These are phyloP conservation scores for Desmodus rotundus DNA, from an alignment of 2,113 vertebrate species.

Conservation along the genomic window DNA sequence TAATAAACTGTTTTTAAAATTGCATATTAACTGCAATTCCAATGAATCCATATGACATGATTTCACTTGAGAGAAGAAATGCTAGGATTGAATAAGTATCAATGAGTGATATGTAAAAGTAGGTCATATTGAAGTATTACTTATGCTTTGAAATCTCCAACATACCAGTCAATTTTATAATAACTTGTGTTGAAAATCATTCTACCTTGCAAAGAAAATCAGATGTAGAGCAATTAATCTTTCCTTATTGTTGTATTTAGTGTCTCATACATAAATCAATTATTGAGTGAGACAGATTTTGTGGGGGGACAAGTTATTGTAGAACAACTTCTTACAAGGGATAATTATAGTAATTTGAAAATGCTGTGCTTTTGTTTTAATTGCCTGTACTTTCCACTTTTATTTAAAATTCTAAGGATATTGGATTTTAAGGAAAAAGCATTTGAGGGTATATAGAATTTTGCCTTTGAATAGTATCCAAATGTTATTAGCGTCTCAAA, in stretches of 20 bases:
- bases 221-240: not conserved
- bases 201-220: not conserved
- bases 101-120: not conserved
- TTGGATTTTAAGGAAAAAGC: not conserved
- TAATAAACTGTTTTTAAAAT: not conserved
- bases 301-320: not conserved
- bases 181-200: not conserved
- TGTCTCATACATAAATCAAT: not conserved
- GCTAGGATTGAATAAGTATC: not conserved
- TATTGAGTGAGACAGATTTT: not conserved
- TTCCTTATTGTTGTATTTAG: not conserved
- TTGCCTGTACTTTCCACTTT: not conserved
- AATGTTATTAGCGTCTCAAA: not conserved
- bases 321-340: rapidly evolving
- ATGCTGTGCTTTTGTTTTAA: not conserved
- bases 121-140: not conserved
- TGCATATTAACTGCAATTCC: not conserved
- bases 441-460: not conserved
- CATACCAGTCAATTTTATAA: not conserved
- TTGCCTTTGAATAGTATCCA: not conserved
- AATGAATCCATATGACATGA: not conserved
- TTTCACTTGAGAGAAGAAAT: not conserved
- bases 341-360: not conserved
- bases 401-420: not conserved
- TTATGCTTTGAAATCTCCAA: not conserved